Evolutionary conservation across 2,797 vertebrate species (phyloP).

Genomic region (Thalassophryne amazonica): DNA sequence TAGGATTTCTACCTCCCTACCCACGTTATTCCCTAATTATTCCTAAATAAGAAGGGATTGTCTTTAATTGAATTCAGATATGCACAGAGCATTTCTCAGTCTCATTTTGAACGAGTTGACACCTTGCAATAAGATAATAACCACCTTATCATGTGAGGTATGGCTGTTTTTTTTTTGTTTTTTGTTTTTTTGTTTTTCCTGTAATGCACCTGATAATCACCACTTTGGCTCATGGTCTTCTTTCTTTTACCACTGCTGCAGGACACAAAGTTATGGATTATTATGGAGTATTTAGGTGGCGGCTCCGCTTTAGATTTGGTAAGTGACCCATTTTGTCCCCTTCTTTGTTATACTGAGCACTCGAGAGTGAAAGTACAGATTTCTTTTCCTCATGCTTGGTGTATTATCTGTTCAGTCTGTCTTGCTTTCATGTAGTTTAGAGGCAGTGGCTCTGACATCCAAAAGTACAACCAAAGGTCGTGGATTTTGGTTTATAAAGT

Average conservation of each 20-base stretch:
- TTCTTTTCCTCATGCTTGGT: too few relatives aligned
- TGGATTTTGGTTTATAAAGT: too few relatives aligned
- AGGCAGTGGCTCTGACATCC: too few relatives aligned
- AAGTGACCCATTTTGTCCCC: constrained; percentile 56
- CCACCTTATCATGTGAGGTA: background rate
- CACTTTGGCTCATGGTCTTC: background rate
- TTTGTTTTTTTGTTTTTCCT: background rate
- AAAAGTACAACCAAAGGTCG: too few relatives aligned
- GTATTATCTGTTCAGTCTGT: too few relatives aligned
- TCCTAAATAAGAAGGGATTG: constrained; percentile 46
- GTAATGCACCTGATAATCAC: background rate
- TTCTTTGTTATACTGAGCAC: background rate
- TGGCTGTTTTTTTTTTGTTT: background rate
- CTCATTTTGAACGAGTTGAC: background rate
- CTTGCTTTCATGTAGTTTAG: too few relatives aligned
- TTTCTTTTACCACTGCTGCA: constrained; percentile 52
- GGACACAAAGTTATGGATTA: constrained; percentile 98
- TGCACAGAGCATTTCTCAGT: constrained; percentile 18
- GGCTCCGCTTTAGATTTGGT: constrained; percentile 96
- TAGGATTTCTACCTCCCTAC: constrained; percentile 10
- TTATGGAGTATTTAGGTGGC: constrained; percentile 98
- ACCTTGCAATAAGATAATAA: background rate
- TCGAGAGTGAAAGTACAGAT: too few relatives aligned
- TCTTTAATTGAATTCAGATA: constrained; percentile 9
- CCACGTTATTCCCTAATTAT: constrained; percentile 23